These are phyloP conservation scores for Cheilinus undulatus DNA, from an alignment of 2,113 vertebrate genomes.

Conservation along the genomic window DNA sequence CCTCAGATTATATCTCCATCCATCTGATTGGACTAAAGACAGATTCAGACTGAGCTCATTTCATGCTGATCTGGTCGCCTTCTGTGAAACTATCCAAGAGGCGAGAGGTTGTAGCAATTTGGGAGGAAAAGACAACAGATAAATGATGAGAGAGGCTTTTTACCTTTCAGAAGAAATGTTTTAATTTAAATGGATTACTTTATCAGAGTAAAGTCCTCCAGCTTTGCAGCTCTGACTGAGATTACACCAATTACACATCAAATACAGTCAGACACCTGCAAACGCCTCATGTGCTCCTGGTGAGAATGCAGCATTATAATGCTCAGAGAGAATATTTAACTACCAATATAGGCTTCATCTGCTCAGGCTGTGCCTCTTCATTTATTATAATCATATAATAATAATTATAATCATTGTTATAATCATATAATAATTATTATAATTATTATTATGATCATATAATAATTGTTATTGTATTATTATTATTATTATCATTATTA, in stretches of 20 bases:
- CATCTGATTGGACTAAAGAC: constrained; percentile 80
- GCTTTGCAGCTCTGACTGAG: constrained; percentile 54
- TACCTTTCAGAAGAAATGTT: constrained; percentile 78
- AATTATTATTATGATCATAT: too few relatives aligned
- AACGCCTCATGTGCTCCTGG: constrained; percentile 25
- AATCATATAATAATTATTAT: too few relatives aligned
- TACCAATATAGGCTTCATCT: too few relatives aligned
- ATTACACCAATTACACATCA: constrained; percentile 77
- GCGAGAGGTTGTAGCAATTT: constrained; percentile 69
- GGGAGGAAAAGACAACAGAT: constrained; percentile 78
- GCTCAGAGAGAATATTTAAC: constrained; percentile 9
- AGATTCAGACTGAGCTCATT: constrained; percentile 82
- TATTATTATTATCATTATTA: too few relatives aligned
- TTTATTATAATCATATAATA: too few relatives aligned
- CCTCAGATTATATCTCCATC: constrained; percentile 81
- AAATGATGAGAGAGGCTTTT: constrained; percentile 69
- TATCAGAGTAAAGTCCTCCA: constrained; percentile 71
- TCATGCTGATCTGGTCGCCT: constrained; percentile 82
- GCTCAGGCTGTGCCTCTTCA: too few relatives aligned
- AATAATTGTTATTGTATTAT: too few relatives aligned
- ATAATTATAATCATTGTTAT: too few relatives aligned
- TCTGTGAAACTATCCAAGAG: constrained; percentile 77
- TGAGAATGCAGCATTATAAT: constrained; percentile 19
- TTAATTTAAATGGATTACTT: constrained; percentile 82
- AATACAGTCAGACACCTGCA: constrained; percentile 56